Conservation (phyloP, 2,113 vertebrate species). For the Procavia capensis region DNA sequence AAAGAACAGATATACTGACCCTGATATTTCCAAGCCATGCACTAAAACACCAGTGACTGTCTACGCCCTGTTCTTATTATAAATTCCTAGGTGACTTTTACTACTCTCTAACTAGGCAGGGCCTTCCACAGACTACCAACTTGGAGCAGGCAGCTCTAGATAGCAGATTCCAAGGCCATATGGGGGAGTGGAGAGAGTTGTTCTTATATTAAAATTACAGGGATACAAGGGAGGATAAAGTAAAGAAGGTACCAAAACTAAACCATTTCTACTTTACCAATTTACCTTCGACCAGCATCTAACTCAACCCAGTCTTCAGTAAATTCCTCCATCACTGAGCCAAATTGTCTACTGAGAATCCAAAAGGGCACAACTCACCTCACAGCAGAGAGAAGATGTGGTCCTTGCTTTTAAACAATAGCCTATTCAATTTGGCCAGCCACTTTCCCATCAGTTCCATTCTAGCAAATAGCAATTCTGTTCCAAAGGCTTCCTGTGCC, state of each 20-base stretch:
- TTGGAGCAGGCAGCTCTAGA: background rate
- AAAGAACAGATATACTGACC: background rate
- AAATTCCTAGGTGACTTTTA: background rate
- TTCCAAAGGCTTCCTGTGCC: conserved; percentile 42
- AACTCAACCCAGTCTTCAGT: background rate
- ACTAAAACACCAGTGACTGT: background rate
- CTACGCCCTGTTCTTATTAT: background rate
- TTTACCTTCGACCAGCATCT: background rate
- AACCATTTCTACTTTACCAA: background rate
- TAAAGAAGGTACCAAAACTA: background rate
- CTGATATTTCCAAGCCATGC: background rate
- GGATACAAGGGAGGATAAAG: background rate
- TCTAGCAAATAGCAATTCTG: conserved; percentile 46
- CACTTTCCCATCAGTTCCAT: conserved; percentile 47
- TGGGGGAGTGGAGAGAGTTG: background rate
- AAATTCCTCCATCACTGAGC: background rate
- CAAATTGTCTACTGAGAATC: background rate
- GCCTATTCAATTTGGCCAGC: background rate
- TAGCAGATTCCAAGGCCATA: background rate
- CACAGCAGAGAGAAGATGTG: background rate
- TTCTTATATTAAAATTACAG: background rate
- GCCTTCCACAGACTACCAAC: background rate
- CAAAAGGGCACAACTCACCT: background rate
- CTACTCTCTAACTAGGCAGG: background rate
- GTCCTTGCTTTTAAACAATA: background rate